Evolutionary conservation across 2,888 invertebrate species (phyloP).

Genomic region (Hypselothyrea guttata): DNA sequence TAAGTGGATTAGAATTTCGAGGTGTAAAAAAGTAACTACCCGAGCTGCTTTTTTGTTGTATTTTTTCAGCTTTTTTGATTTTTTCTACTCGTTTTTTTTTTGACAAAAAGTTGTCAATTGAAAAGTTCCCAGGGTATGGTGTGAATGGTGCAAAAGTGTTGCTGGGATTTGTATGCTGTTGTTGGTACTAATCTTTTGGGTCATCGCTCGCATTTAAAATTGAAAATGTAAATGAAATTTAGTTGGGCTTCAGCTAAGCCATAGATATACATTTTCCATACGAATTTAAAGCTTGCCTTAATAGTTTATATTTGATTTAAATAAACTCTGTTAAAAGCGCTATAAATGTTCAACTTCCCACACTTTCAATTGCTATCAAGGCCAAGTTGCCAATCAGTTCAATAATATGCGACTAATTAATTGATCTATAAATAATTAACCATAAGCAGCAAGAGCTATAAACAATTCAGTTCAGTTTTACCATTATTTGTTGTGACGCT

Average conservation of each 20-base stretch:
- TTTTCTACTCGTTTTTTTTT: too few relatives aligned
- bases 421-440: constrained; percentile 44
- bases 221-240: constrained; percentile 20
- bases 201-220: constrained; percentile 39
- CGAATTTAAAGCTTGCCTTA: constrained; percentile 1
- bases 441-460: constrained; percentile 14
- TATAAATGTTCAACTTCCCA: too few relatives aligned
- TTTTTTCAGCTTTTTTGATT: too few relatives aligned
- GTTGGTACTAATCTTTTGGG: constrained; percentile 35
- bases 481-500: constrained; percentile 10
- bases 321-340: not conserved
- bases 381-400: constrained; percentile 5
- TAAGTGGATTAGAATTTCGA: constrained; percentile 72
- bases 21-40: constrained; percentile 42
- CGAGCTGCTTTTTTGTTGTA: constrained; percentile 15
- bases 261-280: constrained; percentile 5
- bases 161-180: constrained; percentile 11
- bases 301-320: not conserved
- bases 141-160: constrained; percentile 14
- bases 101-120: constrained; percentile 69
- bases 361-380: not conserved
- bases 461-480: constrained; percentile 3
- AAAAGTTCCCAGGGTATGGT: constrained; percentile 52
- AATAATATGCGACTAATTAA: constrained; percentile 50
- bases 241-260: constrained; percentile 1